Base-by-base conservation (phyloP, 2,113 vertebrate species). In the Oceanodroma tethys region DNA sequence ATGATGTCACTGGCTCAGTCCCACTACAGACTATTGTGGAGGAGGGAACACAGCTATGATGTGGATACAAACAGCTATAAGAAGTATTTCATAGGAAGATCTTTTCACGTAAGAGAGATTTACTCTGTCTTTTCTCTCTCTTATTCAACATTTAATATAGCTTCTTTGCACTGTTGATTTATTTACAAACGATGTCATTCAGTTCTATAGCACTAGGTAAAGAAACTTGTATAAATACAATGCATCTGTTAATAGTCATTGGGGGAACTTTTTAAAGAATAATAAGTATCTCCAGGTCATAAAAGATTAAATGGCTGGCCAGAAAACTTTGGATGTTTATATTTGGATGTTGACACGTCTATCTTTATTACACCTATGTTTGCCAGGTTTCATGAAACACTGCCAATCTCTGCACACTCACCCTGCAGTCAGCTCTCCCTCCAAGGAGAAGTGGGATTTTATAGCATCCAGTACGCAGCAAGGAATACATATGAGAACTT, bases 351-450 rank as follows among this genome's bases (percentile, higher is more conserved):
- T 93, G 73, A 74, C 90, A 36, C 3, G 15, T 66, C 66, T 88
- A 74, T 63, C 8, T 2, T 65, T 98, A 86, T 92, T 95, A 83
- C 48, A 93, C 13, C 25, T 76, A 30, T 16, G 13, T 76, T 92
- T 94, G 50, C 80, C 90, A 96, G 94, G 62, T 89, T 96, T 97
- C 78, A 90, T 95, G 62, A 86, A 95, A 84, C n/a, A 62, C 58
- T 78, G 48, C 55, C 56, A 88, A 38, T 40, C 62, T 68, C 32
- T 68, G 26, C 71, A 62, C n/a, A 18, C 3, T 63, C 1, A 0
- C 19, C 12, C 25, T 50, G 40, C 23, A 76, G 56, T 62, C 55
- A 76, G 34, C n/a, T 62, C n/a, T 88, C 32, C 38, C 70, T 94
- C 82, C 80, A 48, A 80, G 82, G 53, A 93, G 59, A 81, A 27